Conservation (phyloP, 2,113 vertebrate species). For the Ariopsis seemanni region DNA sequence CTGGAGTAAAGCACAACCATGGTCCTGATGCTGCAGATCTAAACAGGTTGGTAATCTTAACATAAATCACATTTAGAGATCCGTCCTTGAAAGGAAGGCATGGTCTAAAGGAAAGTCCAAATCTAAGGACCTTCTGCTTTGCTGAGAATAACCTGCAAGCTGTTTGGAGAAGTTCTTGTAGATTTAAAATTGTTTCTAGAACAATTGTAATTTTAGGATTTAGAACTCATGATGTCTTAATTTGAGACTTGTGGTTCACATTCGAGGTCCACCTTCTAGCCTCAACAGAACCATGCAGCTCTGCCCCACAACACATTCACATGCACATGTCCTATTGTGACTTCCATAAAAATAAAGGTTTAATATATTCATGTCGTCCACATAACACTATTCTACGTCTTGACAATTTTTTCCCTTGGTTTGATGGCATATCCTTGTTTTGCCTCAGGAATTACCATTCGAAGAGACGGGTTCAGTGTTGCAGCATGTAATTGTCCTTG, state of each 20-base stretch:
- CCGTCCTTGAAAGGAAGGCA: background rate
- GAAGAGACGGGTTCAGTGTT: background rate
- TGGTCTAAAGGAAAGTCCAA: background rate
- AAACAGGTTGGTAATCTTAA: background rate
- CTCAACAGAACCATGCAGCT: background rate
- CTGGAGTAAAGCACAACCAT: background rate
- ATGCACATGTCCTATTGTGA: background rate
- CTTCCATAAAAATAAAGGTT: background rate
- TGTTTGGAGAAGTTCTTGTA: background rate
- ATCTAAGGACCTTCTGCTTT: background rate
- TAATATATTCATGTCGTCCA: background rate
- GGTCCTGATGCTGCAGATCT: background rate
- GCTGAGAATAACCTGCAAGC: background rate
- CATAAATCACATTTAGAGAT: background rate
- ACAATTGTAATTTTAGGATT: background rate
- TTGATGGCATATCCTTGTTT: background rate
- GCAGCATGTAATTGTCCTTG: background rate
- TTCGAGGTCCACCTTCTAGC: background rate
- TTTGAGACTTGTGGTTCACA: background rate
- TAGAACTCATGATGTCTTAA: no score
- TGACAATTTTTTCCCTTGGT: background rate
- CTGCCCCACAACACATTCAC: background rate
- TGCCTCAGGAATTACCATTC: background rate
- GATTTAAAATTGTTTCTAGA: background rate
- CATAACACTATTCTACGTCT: background rate